Conservation (phyloP, 2,888 invertebrate genomes). For the Salpingus planirostris region DNA sequence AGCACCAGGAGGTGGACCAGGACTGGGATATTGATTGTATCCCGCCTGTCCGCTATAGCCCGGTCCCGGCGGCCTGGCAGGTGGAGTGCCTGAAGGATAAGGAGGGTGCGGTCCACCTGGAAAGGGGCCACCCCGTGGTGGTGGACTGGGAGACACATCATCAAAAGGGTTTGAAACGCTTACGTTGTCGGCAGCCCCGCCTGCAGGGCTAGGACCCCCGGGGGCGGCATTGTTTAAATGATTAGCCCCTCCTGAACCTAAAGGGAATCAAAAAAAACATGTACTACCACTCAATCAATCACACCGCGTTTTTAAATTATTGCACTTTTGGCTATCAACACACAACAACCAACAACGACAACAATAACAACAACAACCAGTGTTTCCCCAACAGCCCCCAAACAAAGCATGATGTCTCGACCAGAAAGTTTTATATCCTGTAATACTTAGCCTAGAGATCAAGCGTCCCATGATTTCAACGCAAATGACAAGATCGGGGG, state of each 20-base stretch:
- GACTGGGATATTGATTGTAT: constrained; percentile 60
- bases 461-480: too few relatives aligned
- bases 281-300: background rate
- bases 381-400: too few relatives aligned
- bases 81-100: constrained; percentile 39
- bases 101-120: constrained; percentile 40
- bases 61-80: constrained; percentile 37
- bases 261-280: constrained; percentile 12
- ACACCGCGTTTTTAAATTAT: too few relatives aligned
- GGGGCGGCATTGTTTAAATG: constrained; percentile 39
- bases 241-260: constrained; percentile 39
- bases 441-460: too few relatives aligned
- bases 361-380: too few relatives aligned
- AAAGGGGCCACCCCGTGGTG: constrained; percentile 37
- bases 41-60: constrained; percentile 48
- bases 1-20: constrained; percentile 44
- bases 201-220: constrained; percentile 40
- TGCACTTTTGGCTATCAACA: too few relatives aligned
- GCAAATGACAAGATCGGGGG: too few relatives aligned
- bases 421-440: too few relatives aligned
- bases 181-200: constrained; percentile 60
- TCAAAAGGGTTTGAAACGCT: constrained; percentile 82
- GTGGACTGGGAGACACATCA: constrained; percentile 55
- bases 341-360: too few relatives aligned
- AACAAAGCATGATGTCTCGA: too few relatives aligned